Evolutionary conservation across 2,797 vertebrate species (phyloP), one percentile per base, ranked within the genome.

Genomic region (Labeo calbasu): DNA sequence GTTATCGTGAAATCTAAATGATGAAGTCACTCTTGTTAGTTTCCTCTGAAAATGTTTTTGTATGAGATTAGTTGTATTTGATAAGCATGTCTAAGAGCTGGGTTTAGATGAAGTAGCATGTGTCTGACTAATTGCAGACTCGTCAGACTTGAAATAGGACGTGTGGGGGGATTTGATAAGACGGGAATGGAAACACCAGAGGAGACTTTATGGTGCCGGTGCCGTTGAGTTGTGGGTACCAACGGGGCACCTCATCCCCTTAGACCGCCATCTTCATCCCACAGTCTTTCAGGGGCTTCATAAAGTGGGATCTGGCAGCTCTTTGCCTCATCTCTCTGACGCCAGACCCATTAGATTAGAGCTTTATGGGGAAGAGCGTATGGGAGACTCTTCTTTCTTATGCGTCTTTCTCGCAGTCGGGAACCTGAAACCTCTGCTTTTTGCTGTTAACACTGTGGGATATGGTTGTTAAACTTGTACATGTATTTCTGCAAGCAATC

Each of bases 281-380:
- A 28, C 23, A 66, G 40, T 36, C 19, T 28, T 53, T 28, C 48
- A 53, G 48, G 68, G 46, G 25, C 43, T 77, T 82, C 25, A 69
- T 79, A 82, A 78, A 87, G 51, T 13, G 15, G 66, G 32, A 32
- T 83, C 86, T 87, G 80, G 83, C 75, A 84, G 72, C 36, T 65
- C 73, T 63, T 46, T n/a, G 63, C 55, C 72, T 82, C 55, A 48
- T 66, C 50, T 61, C 51, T 40, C 61, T 76, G 78, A 87, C 79
- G 61, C 86, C 83, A 79, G 69, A 32, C 69, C 61, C 70, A 85
- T 83, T 85, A 85, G 43, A 87, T 85, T 83, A 87, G 43, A 68
- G 23, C 70, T 76, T 84, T 79, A 23, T 82, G 28, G 77, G 53
- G 61, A 83, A 59, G 46, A 76, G 25, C 48, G 14, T 65, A 61